Evolutionary conservation across 2,113 vertebrate species (phyloP).

Genomic region (Elgaria multicarinata): DNA sequence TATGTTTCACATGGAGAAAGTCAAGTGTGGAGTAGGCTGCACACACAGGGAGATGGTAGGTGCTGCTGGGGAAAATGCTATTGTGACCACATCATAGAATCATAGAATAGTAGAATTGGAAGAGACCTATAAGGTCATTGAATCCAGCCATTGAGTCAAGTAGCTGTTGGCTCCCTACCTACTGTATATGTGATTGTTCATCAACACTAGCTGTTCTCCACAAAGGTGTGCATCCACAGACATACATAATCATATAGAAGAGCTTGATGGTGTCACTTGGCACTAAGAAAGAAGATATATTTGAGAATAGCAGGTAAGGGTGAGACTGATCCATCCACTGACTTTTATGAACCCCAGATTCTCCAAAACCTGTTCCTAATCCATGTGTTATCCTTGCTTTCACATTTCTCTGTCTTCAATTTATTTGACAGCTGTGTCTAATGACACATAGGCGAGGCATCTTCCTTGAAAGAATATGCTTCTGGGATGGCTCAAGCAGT

Average conservation of each 20-base stretch:
- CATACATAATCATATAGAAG: background rate
- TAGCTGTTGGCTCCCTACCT: too few species aligned
- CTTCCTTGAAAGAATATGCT: background rate
- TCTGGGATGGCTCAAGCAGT: background rate
- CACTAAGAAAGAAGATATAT: background rate
- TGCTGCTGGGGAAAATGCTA: background rate
- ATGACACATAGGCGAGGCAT: background rate
- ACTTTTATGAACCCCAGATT: background rate
- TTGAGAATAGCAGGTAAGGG: too few species aligned
- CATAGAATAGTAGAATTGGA: too few species aligned
- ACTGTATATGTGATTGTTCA: too few species aligned
- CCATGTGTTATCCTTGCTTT: background rate
- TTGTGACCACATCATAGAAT: background rate
- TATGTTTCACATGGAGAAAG: background rate
- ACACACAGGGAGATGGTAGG: background rate
- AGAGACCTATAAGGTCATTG: too few species aligned
- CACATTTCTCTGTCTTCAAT: background rate
- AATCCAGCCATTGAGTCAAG: too few species aligned
- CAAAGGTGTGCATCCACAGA: background rate
- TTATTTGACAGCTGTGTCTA: background rate
- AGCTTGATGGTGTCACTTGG: background rate
- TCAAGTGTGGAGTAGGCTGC: background rate
- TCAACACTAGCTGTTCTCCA: background rate
- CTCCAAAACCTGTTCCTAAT: background rate
- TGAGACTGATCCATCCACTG: background rate